A percentile compares a stretch with the other conserved stretches of the same genome.
These are phyloP conservation scores for Tupiocoris notatus DNA, from an alignment of 2,888 invertebrate genomes.

Conservation along the genomic window DNA sequence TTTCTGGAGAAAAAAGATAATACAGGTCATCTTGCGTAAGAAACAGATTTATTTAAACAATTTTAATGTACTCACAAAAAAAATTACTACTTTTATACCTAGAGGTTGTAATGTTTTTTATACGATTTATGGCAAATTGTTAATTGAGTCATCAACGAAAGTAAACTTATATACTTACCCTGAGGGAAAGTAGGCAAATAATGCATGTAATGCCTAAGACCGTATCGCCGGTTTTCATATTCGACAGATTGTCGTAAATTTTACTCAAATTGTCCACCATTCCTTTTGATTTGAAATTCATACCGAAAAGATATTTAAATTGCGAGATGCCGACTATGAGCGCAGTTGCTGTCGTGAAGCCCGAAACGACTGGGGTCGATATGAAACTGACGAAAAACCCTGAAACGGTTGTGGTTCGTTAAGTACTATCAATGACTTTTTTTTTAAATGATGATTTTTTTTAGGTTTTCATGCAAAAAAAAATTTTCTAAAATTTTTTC, in stretches of 20 bases:
- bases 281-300: conserved; percentile 65
- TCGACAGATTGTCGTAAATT: conserved; percentile 57
- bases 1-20: conserved; percentile 56
- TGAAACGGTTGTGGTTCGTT: too few species aligned
- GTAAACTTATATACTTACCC: conserved; percentile 61
- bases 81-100: not conserved
- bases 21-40: not conserved
- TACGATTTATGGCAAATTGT: too few species aligned
- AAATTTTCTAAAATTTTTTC: too few species aligned
- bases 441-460: too few species aligned
- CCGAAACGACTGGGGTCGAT: conserved; percentile 76
- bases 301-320: conserved; percentile 70
- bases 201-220: conserved; percentile 67
- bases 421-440: too few species aligned
- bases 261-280: conserved; percentile 62
- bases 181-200: conserved; percentile 63
- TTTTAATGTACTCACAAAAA: too few species aligned
- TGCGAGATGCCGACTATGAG: conserved; percentile 74
- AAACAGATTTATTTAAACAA: too few species aligned
- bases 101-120: too few species aligned
- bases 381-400: conserved; percentile 84
- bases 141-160: too few species aligned
- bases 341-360: conserved; percentile 82
- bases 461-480: too few species aligned
- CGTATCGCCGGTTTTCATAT: conserved; percentile 63